Base-by-base conservation (phyloP, 2,888 invertebrate species). In the Eueremaeus valkanovi region DNA sequence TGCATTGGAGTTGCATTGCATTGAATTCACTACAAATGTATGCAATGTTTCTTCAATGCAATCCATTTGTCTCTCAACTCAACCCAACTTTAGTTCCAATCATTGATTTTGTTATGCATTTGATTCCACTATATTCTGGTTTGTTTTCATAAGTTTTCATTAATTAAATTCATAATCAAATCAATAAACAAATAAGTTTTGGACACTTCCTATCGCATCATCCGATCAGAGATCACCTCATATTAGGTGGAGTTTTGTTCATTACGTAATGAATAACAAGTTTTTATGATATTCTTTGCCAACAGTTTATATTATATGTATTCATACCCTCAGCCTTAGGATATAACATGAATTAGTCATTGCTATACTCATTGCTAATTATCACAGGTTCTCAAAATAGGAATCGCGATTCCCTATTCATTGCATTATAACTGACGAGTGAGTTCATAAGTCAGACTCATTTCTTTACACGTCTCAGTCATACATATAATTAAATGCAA, bases 1-100 rank as follows among this genome's bases (percentile, higher is more conserved):
- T 63, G 63, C 63, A 63, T 63, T 63, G 63, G 63, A 63, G 63
- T 63, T 63, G 63, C 63, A 63, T 63, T 63, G 63, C 63, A 63
- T 63, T 63, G 6, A 33, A n/a, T 29, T 49, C n/a, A 24, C 18
- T 63, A 13, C 5, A 61, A 18, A 9, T 61, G 16, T 9, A 33
- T 63, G 63, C 63, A 63, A 33, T 63, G 63, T 36, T 8, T 36
- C 63, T 63, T 63, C 63, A 63, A 21, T 63, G 63, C 63, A 63
- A 13, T 63, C 33, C 18, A 63, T 33, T 31, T 63, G 63, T 63
- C 63, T 63, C 63, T 31, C 33, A 63, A 29, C 5, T 63, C 18
- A 33, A 16, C 63, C 5, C 21, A 8, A 18, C 5, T 51, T 51
- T 18, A n/a, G n/a, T n/a, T 21, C 18, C 51, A 18, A 51, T n/a